Evolutionary conservation across 2,113 vertebrate species (phyloP).

Genomic region (Callospermophilus lateralis): DNA sequence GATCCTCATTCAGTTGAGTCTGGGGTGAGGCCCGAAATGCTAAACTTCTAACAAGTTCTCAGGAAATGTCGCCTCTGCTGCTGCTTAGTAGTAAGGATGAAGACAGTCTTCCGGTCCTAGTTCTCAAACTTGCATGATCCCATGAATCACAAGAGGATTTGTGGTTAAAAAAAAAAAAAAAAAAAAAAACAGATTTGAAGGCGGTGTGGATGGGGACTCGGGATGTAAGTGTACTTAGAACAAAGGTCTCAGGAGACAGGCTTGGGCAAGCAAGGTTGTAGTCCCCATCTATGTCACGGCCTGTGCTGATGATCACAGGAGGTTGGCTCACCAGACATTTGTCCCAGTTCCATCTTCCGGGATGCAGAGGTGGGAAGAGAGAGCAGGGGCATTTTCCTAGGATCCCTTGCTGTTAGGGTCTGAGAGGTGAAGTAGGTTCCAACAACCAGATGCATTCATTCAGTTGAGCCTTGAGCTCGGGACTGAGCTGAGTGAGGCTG

Average conservation of each 20-base stretch:
- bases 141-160: background rate
- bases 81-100: background rate
- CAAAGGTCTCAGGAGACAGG: background rate
- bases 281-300: background rate
- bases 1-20: background rate
- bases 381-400: background rate
- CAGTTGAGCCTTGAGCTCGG: background rate
- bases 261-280: background rate
- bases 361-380: background rate
- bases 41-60: conserved; percentile 12
- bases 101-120: background rate
- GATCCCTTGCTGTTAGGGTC: background rate
- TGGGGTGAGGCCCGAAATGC: background rate
- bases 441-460: background rate
- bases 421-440: background rate
- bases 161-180: background rate
- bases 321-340: background rate
- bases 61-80: background rate
- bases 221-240: background rate
- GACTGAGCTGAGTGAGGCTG: background rate
- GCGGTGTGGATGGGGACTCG: background rate
- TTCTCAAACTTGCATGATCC: background rate
- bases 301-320: background rate
- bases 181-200: background rate
- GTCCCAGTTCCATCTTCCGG: background rate